Evolutionary conservation across 1,140 invertebrate species (phyloP), one percentile per base, ranked within the genome.

Genomic region (Helicoverpa zea): DNA sequence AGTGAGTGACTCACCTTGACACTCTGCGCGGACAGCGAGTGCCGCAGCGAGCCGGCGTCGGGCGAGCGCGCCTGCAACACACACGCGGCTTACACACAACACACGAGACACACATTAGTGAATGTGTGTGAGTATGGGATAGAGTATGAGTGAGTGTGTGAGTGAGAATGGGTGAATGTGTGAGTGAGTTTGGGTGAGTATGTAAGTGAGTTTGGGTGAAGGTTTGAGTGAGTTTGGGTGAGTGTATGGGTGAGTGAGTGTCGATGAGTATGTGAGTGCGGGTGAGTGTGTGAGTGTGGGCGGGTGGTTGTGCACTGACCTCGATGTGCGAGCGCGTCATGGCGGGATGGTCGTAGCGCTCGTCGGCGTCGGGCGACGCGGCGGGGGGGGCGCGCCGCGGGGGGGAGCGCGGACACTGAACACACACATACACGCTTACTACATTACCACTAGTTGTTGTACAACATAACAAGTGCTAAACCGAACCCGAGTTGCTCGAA

Each of bases 11-110:
- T 72, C 81, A 95, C 94, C 93, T 95, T 95, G 43, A 95, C 94
- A 77, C 91, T 93, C 63, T 95, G 93, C 29, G 93, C 91, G 14
- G 94, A 95, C 35, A 93, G 88, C 35, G 94, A 95, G 83, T 95
- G 95, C 43, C 92, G 88, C 77, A 95, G 83, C 58, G 92, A 82
- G 9, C 85, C 84, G 47, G 84, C 86, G 78, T 91, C 91, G 14
- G 91, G 91, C n/a, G 92, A 90, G 9, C 90, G 87, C n/a, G 87
- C 58, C 91, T 91, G 88, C 30, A 85, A 87, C 63, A 75, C 59
- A 74, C 14, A 80, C 35, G 5, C 5, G 35, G 0, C 5, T 2
- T 3, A 35, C 3, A 7, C 35, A 35, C 1, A 1, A 7, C 35
- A 35, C 35, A 7, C 35, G 35, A 3, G 3, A 35, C 35, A 7